phyloP scores from a whole-genome alignment of 2,888 invertebrate species.

The Agapetus fuscipes region DNA sequence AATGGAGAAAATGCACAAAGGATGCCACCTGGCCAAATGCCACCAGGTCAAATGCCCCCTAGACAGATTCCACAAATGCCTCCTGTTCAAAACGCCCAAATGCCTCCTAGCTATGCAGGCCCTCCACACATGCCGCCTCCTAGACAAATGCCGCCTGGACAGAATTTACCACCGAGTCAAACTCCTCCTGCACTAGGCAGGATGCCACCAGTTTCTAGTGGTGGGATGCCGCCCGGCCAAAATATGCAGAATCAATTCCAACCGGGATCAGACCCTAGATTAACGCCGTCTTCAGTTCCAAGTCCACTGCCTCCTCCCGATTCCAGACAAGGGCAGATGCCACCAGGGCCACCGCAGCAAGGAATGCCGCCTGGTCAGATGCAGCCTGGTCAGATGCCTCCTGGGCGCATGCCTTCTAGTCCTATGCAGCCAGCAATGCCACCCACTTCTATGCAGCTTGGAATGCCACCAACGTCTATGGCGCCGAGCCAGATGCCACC shows the following conservation, averaged over 20 bases:
- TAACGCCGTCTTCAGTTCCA: too few relatives aligned
- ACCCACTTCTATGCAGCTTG: slow-evolving; percentile 20
- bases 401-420: slow-evolving; percentile 16
- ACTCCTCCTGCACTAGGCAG: too few relatives aligned
- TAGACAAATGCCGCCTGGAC: background rate
- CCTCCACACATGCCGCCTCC: background rate
- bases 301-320: slow-evolving; percentile 20
- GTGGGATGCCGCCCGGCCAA: too few relatives aligned
- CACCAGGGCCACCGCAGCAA: background rate
- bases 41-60: slow-evolving; percentile 30
- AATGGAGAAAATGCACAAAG: slow-evolving; percentile 25
- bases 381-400: slow-evolving; percentile 8
- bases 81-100: too few relatives aligned
- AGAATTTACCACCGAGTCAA: background rate
- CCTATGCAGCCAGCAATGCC: too few relatives aligned
- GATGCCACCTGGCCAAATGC: slow-evolving; percentile 24
- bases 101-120: background rate
- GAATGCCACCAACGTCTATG: slow-evolving; percentile 21
- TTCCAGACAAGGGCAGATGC: slow-evolving; percentile 25
- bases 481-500: slow-evolving; percentile 19
- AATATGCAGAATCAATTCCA: too few relatives aligned
- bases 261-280: too few relatives aligned
- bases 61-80: slow-evolving; percentile 22
- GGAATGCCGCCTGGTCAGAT: background rate
- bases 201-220: too few relatives aligned